Evolutionary conservation across 2,113 vertebrate species (phyloP).

Genomic region (Madoqua kirkii): DNA sequence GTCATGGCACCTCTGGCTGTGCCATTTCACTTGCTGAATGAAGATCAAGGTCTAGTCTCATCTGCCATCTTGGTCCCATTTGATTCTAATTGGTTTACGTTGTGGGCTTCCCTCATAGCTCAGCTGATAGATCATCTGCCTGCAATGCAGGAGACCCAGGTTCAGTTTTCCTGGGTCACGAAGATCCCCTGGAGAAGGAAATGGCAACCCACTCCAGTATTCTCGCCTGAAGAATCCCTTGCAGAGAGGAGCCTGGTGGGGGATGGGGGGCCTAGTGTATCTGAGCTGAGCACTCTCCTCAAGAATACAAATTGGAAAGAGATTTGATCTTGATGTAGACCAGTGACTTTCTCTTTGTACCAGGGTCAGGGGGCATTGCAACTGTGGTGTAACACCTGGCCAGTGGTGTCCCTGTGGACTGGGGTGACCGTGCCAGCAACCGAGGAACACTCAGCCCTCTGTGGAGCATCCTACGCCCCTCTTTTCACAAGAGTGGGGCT

Average conservation of each 20-base stretch:
- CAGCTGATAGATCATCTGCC: neutral
- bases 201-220: neutral
- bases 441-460: neutral
- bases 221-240: neutral
- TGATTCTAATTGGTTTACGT: neutral
- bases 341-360: neutral
- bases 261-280: neutral
- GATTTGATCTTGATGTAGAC: neutral
- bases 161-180: neutral
- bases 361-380: neutral
- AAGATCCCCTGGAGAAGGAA: neutral
- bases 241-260: neutral
- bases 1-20: neutral
- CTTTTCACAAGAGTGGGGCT: fast-evolving
- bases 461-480: neutral
- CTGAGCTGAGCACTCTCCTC: neutral
- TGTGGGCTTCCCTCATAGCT: neutral
- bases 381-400: neutral
- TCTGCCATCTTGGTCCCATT: neutral
- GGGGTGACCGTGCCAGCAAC: fast-evolving
- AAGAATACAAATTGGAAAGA: neutral
- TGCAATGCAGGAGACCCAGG: neutral
- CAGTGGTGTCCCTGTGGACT: too few species aligned
- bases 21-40: neutral
- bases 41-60: neutral